These are phyloP conservation scores for Pangasius krempfi DNA, from an alignment of 2,797 vertebrate species.

Conservation along the genomic window DNA sequence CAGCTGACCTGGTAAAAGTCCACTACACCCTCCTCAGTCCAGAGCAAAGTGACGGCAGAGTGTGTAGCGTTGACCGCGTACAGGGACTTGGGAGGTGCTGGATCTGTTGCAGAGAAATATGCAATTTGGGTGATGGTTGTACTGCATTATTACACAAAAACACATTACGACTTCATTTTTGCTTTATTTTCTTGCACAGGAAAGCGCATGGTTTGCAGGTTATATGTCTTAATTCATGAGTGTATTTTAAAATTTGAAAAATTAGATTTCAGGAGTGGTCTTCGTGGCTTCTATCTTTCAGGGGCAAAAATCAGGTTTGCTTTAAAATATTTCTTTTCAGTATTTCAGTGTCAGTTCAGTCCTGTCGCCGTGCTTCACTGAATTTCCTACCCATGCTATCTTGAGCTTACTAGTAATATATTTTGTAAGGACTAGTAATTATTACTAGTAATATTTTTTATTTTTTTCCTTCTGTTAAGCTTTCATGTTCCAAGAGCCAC, in stretches of 20 bases:
- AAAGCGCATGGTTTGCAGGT: neutral
- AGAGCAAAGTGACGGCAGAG: conserved; percentile 89
- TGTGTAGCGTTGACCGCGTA: conserved; percentile 91
- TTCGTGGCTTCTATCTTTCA: no score
- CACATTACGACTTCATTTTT: neutral
- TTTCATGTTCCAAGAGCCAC: neutral
- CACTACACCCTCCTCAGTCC: conserved; percentile 92
- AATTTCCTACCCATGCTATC: neutral
- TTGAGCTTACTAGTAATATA: neutral
- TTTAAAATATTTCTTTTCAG: no score
- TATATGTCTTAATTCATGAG: neutral
- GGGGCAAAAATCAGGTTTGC: no score
- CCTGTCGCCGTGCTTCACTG: no score
- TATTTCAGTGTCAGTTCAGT: no score
- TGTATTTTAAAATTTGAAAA: neutral
- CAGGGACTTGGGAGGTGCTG: conserved; percentile 88
- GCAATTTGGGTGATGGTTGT: neutral
- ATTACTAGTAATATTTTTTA: neutral
- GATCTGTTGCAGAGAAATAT: conserved; percentile 74
- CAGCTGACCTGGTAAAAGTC: conserved; percentile 92
- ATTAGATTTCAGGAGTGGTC: neutral
- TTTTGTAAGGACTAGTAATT: no score
- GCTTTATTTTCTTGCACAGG: neutral
- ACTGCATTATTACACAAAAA: neutral
- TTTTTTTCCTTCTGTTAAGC: no score